These are phyloP conservation scores for Forbesichthys papilliferus DNA, from an alignment of 2,113 vertebrate species.

Conservation along the genomic window DNA sequence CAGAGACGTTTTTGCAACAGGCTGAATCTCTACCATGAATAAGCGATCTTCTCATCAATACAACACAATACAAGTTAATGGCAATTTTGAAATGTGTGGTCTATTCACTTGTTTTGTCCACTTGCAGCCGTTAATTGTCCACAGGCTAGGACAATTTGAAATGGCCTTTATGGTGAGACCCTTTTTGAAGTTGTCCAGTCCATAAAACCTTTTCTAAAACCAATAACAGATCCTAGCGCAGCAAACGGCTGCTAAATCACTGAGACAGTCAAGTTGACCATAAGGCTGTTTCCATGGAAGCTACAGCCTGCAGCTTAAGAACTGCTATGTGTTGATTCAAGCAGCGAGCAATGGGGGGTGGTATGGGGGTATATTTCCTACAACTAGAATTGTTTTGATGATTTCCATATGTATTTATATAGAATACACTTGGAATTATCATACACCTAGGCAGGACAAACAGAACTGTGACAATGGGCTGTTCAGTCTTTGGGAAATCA, in stretches of 20 bases:
- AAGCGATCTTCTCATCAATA: background rate
- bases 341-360: slow-evolving; percentile 15
- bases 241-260: slow-evolving; percentile 63
- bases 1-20: background rate
- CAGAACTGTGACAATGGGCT: no score
- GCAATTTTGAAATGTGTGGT: background rate
- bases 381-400: slow-evolving; percentile 31
- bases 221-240: slow-evolving; percentile 51
- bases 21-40: background rate
- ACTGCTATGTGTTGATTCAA: slow-evolving; percentile 65
- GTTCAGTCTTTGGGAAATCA: slow-evolving; percentile 6
- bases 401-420: slow-evolving; percentile 15
- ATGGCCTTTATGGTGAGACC: no score
- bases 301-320: slow-evolving; percentile 65
- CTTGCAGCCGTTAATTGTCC: background rate
- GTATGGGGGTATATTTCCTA: slow-evolving; percentile 36
- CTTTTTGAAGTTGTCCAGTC: slow-evolving; percentile 44
- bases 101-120: background rate
- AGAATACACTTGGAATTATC: no score
- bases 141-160: background rate
- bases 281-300: slow-evolving; percentile 64
- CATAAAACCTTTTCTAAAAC: slow-evolving; percentile 59
- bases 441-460: no score
- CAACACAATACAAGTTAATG: no score
- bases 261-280: slow-evolving; percentile 46